Percentiles rank a stretch among this genome's conserved stretches.
Evolutionary conservation across 2,888 invertebrate species (phyloP).

Genomic region (Pyrrhosoma nymphula): DNA sequence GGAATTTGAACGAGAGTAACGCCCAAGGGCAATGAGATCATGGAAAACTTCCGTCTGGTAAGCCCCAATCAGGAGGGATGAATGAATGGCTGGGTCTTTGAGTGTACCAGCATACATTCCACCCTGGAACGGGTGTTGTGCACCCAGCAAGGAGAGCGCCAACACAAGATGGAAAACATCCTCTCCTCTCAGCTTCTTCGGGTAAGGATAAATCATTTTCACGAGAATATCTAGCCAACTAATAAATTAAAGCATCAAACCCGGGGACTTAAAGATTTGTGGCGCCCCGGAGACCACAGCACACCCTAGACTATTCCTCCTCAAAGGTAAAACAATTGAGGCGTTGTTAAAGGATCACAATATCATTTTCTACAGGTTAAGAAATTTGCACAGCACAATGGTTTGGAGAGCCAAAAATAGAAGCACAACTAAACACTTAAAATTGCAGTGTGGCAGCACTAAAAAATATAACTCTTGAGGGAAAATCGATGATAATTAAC

Average conservation of each 20-base stretch:
- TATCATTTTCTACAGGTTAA: not conserved
- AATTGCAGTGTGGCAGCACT: not conserved
- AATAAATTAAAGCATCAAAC: not conserved
- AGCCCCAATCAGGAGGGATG: slow-evolving; percentile 47
- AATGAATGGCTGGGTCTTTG: slow-evolving; percentile 52
- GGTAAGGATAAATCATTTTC: slow-evolving; percentile 21
- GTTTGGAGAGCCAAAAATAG: not conserved
- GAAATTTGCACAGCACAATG: not conserved
- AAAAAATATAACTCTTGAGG: not conserved
- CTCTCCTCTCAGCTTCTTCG: slow-evolving; percentile 52
- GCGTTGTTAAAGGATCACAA: not conserved
- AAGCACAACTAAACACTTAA: not conserved
- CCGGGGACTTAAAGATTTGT: slow-evolving; percentile 1
- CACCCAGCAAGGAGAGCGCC: slow-evolving; percentile 52
- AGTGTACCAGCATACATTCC: slow-evolving; percentile 50
- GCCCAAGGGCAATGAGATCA: slow-evolving; percentile 43
- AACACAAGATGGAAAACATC: slow-evolving; percentile 49
- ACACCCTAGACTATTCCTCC: not conserved
- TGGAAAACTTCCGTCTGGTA: slow-evolving; percentile 57
- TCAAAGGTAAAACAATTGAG: not conserved
- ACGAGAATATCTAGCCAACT: not conserved
- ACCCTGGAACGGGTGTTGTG: slow-evolving; percentile 55
- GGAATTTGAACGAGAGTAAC: slow-evolving; percentile 15
- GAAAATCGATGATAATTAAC: not conserved
- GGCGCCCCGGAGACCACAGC: slow-evolving; percentile 25